phyloP scores from a whole-genome alignment of 2,113 vertebrate genomes.

The Clarias batrachus region DNA sequence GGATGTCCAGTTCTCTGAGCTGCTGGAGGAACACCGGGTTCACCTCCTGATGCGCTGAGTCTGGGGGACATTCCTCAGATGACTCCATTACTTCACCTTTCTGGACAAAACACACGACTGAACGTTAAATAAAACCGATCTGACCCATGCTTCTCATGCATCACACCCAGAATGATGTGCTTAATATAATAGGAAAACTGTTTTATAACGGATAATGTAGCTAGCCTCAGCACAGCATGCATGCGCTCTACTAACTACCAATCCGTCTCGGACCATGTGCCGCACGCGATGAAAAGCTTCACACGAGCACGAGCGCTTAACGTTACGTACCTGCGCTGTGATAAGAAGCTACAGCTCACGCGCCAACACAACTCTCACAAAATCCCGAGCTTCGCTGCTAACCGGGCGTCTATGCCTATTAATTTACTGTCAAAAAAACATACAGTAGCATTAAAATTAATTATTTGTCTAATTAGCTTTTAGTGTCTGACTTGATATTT shows the following conservation, averaged over 20 bases:
- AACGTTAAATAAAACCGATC: neutral
- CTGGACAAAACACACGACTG: neutral
- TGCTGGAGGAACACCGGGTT: slow-evolving; percentile 76
- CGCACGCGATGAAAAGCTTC: neutral
- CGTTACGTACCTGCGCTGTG: slow-evolving; percentile 15
- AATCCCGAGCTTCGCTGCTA: neutral
- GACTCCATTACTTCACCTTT: slow-evolving; percentile 68
- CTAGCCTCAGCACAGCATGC: neutral
- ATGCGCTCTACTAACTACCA: neutral
- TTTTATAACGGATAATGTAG: neutral
- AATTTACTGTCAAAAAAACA: neutral
- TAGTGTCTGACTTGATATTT: neutral
- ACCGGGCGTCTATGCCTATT: neutral
- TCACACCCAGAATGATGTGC: neutral
- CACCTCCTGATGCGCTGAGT: slow-evolving; percentile 67
- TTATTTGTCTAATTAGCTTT: neutral
- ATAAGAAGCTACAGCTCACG: neutral
- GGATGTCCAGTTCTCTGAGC: slow-evolving; percentile 78
- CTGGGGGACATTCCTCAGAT: slow-evolving; percentile 64
- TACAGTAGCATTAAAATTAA: neutral
- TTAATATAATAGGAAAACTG: neutral
- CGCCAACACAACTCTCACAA: neutral
- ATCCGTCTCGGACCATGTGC: neutral
- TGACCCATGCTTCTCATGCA: neutral
- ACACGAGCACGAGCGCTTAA: neutral